Evolutionary conservation across 2,888 invertebrate genomes (phyloP).

Genomic region (Holacanthella duospinosa): DNA sequence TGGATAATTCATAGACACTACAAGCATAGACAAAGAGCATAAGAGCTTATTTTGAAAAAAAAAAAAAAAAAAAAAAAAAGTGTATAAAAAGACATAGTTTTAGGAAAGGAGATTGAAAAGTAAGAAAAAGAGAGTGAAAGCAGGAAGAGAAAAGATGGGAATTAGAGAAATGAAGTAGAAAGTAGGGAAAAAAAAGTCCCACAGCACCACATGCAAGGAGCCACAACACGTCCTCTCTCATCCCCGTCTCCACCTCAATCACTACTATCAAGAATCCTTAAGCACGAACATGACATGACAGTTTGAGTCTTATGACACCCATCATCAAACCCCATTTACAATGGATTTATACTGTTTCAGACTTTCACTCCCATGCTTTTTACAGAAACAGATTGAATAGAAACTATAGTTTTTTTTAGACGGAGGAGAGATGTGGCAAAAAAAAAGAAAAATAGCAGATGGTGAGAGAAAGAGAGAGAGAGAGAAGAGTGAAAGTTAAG

Average conservation of each 20-base stretch:
- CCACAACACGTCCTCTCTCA: not conserved
- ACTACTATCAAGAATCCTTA: not conserved
- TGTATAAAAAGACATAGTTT: too few relatives aligned
- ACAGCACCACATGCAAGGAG: not conserved
- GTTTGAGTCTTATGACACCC: not conserved
- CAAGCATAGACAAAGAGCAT: not conserved
- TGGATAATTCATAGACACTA: not conserved
- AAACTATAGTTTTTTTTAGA: too few relatives aligned
- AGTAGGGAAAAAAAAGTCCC: not conserved
- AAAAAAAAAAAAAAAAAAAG: too few relatives aligned
- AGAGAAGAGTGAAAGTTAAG: too few relatives aligned
- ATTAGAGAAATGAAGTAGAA: not conserved
- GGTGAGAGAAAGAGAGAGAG: too few relatives aligned
- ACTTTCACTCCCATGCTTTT: too few relatives aligned
- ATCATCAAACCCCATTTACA: not conserved
- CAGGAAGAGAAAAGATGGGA: constrained; percentile 1
- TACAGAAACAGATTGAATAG: too few relatives aligned
- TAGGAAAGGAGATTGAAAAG: too few relatives aligned
- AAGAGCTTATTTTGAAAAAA: too few relatives aligned
- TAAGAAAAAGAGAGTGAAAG: not conserved
- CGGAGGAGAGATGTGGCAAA: too few relatives aligned
- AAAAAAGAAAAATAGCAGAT: too few relatives aligned
- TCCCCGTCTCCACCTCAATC: not conserved
- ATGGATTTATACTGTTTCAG: too few relatives aligned
- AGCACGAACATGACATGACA: constrained; percentile 2